Base-by-base conservation (phyloP, 2,113 vertebrate genomes). In the Cathartes aura region DNA sequence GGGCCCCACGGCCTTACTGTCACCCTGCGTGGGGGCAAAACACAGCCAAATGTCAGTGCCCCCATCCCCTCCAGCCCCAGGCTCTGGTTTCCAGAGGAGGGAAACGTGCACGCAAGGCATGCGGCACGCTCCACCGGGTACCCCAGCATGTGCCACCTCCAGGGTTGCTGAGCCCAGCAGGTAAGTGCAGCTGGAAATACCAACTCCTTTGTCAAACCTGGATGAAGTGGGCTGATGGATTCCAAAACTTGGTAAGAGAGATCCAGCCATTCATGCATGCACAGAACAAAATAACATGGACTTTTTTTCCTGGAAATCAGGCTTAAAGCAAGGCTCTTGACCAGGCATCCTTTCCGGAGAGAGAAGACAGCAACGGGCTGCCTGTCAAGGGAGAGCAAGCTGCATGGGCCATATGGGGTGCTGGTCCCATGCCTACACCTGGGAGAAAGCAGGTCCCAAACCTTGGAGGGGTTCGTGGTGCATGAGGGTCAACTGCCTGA, bases 71-170 rank as follows among this genome's bases (percentile, higher is more conserved):
- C n/a, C 42, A 87, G 71, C 21, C 19, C 36, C 52, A 71, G 34
- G 36, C 24, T 85, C 42, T 72, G 56, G 8, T 82, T 88, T 74
- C 56, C 9, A 12, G 56, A 62, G 52, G 29, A 83, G 40, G 36
- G 21, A 73, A 91, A 52, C 2, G 0, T 73, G 72, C 27, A n/a
- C 0, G 0, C 40, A 22, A 43, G 36, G 15, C 15, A 30, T 12
- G 21, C 1, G 4, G 11, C 47, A 38, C 0, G 0, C 18, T 53
- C 66, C 53, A 15, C 14, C 1, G 1, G 6, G 32, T 55, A 32
- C 12, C 22, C 50, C 2, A 2, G 8, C 19, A 2, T 12, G 5
- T 60, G 45, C 52, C 55, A 66, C 16, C 27, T 76, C 73, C 50
- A 23, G 36, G 17, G 27, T 32, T 0, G 0, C 27, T 53, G 45